phyloP scores from a whole-genome alignment of 2,888 invertebrate species.

The Rhingia rostrata region DNA sequence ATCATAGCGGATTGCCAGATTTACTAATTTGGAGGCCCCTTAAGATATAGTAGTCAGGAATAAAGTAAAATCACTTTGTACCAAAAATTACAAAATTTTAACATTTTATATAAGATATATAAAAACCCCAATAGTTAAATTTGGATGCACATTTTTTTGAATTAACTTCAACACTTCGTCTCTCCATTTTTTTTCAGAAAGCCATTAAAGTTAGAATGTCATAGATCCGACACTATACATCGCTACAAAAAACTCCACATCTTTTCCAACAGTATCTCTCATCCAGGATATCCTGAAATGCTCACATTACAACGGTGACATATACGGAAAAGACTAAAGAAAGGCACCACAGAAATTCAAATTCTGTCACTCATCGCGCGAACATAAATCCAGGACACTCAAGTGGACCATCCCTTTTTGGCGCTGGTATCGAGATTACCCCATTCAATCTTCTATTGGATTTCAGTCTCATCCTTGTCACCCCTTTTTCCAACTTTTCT shows the following conservation, averaged over 20 bases:
- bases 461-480: slow-evolving; percentile 32
- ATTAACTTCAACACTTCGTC: too few relatives aligned
- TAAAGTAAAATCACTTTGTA: too few relatives aligned
- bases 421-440: slow-evolving; percentile 57
- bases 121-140: too few relatives aligned
- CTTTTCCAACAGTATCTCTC: slow-evolving; percentile 38
- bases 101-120: too few relatives aligned
- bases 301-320: slow-evolving; percentile 31
- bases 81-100: too few relatives aligned
- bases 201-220: not conserved
- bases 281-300: slow-evolving; percentile 65
- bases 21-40: too few relatives aligned
- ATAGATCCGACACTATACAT: slow-evolving; percentile 10
- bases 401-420: slow-evolving; percentile 70
- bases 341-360: slow-evolving; percentile 59
- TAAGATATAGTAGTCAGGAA: too few relatives aligned
- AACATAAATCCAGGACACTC: slow-evolving; percentile 70
- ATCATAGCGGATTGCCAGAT: too few relatives aligned
- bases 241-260: slow-evolving; percentile 12
- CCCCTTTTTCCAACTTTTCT: slow-evolving; percentile 19
- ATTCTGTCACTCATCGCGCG: slow-evolving; percentile 71
- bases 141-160: too few relatives aligned
- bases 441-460: slow-evolving; percentile 62
- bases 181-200: too few relatives aligned
- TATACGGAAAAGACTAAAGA: slow-evolving; percentile 29